Evolutionary conservation across 2,797 vertebrate species (phyloP).

Genomic region (Tangara arthus): DNA sequence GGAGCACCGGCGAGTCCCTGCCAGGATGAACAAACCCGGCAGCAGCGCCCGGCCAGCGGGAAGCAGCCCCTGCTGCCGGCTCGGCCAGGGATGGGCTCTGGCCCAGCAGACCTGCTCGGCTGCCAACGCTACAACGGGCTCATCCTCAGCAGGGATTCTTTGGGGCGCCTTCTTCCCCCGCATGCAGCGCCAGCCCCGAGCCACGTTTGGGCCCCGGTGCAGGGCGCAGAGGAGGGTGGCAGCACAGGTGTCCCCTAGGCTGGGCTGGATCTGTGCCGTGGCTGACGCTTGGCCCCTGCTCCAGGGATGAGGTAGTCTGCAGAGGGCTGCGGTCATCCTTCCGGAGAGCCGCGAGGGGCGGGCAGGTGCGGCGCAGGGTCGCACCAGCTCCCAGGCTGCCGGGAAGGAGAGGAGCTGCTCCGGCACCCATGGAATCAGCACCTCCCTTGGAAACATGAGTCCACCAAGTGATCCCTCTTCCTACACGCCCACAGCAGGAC

Average conservation of each 20-base stretch:
- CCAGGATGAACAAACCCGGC: neutral
- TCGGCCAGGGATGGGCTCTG: neutral
- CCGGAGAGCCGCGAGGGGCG: neutral
- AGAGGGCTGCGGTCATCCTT: neutral
- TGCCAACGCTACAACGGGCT: neutral
- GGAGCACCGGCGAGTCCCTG: neutral
- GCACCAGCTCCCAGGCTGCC: neutral
- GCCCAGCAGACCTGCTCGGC: neutral
- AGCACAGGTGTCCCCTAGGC: neutral
- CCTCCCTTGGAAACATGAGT: neutral
- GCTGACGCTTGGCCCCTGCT: neutral
- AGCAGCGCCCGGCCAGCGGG: neutral
- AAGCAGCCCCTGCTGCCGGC: neutral
- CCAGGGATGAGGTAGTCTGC: slow-evolving; percentile 9
- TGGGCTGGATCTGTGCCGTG: neutral
- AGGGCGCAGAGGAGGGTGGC: neutral
- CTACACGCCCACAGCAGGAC: fast-evolving
- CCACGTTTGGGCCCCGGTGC: fast-evolving
- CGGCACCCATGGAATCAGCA: fast-evolving
- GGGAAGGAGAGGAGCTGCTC: neutral
- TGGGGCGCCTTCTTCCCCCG: fast-evolving
- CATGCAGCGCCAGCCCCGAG: neutral
- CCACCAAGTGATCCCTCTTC: neutral
- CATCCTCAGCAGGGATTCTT: fast-evolving
- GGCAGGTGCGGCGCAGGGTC: neutral